These are phyloP conservation scores for Leptopilina boulardi DNA, from an alignment of 1,140 invertebrate species.

Conservation along the genomic window DNA sequence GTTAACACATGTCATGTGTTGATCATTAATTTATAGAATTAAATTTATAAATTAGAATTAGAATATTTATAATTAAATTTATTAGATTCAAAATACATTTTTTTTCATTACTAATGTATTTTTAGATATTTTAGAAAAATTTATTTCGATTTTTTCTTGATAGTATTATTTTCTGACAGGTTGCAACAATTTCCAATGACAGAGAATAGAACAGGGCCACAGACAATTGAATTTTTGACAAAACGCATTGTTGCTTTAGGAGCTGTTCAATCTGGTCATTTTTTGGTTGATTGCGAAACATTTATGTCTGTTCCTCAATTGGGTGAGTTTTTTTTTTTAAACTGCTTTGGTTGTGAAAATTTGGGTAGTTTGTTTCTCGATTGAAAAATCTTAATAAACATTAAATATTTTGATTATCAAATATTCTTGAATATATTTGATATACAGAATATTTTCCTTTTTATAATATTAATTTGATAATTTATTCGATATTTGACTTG, in stretches of 20 bases:
- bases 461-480: too few species aligned
- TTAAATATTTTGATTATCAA: too few species aligned
- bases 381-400: too few species aligned
- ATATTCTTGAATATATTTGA: too few species aligned
- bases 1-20: conserved; percentile 7
- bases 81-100: too few species aligned
- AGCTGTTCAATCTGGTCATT: conserved; percentile 90
- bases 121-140: not conserved
- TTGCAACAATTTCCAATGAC: conserved; percentile 90
- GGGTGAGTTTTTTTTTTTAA: conserved; percentile 72
- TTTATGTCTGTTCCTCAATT: conserved; percentile 87
- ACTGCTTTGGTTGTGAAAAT: not conserved
- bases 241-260: conserved; percentile 91
- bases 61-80: too few species aligned
- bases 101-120: too few species aligned
- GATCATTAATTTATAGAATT: too few species aligned
- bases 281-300: conserved; percentile 96
- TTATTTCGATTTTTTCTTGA: conserved; percentile 14
- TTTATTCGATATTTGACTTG: not conserved
- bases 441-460: too few species aligned
- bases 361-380: not conserved
- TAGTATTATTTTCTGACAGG: conserved; percentile 53
- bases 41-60: too few species aligned
- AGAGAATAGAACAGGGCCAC: conserved; percentile 90
- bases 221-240: conserved; percentile 89